Base-by-base conservation (phyloP, 2,797 vertebrate species). In the Argyrosomus regius region DNA sequence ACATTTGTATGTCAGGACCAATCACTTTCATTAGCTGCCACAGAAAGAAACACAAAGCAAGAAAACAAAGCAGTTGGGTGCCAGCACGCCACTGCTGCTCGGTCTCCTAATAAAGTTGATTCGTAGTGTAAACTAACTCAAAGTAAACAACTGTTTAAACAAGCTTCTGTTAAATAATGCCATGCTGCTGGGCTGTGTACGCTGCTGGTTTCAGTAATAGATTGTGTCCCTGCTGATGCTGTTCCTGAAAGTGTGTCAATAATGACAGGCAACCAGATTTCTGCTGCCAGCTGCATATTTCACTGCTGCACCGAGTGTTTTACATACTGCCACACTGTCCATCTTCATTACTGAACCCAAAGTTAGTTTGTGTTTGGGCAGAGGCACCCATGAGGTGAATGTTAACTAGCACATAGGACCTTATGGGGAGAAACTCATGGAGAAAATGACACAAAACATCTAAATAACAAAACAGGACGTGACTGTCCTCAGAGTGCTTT, bases 1-100 rank as follows among this genome's bases (percentile, higher is more conserved):
- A 22, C 13, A 50, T 71, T 60, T 48, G 43, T 45, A 71, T 48
- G n/a, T 45, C 53, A 58, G 28, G 53, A 17, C 14, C 56, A 53
- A 49, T 57, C 52, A 13, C 24, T 56, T 45, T 17, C n/a, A 31
- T 31, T 35, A 49, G 17, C 62, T 64, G 26, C 17, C 62, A 49
- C 62, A 20, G 46, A 48, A 22, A 12, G 50, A 22, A n/a, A 31
- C 2, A 39, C 4, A 48, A 48, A 59, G 43, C 9, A 14, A 48
- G 45, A 48, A 13, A 28, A 49, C 1, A 49, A 24, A 49, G 41
- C 16, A 60, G 57, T 26, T 5, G 11, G 48, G 22, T 50, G 58
- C 18, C 35, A 22, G 16, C 26, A 57, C 6, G n/a, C 5, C 7
- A 60, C 28, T 50, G 28, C 12, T 49, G 45, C 62, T 49, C 18